Base-by-base conservation (phyloP, 1,140 invertebrate genomes). In the Whitmania pigra region DNA sequence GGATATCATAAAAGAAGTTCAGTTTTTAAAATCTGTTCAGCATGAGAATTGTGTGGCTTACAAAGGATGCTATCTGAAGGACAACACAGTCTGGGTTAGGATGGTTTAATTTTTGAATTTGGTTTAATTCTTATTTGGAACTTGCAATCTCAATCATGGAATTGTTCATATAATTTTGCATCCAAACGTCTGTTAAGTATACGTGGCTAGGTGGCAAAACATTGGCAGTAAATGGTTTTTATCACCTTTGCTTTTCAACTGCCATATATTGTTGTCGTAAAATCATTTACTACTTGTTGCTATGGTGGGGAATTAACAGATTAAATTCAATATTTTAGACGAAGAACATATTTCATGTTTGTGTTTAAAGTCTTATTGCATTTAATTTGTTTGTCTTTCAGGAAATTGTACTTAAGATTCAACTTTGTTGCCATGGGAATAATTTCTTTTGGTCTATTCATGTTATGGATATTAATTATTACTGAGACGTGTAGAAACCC, bases 11-110 rank as follows among this genome's bases (percentile, higher is more conserved):
- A 98, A 97, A 84, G 97, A 99, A 85, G 97, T 99, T 75, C 88
- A 92, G 79, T 99, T 99, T 85, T 85, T 98, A 75, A 87, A 90
- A 75, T 90, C 94, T 82, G 85, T 98, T 72, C 91, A 91, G 77
- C 95, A 99, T 85, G 90, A 90, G 17, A 94, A 99, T 81, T 97
- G 94, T 57, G 97, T 99, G 78, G 91, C 96, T 79, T 99, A 98
- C 83, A 97, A 95, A 79, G 95, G 94, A 27, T 99, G 95, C 82
- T 99, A 96, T 84, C 87, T 99, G 70, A 88, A 93, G 78, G 94
- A 97, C 78, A 91, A 96, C 77, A 99, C 95, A 76, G 95, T 95
- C 81, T 99, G 97, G 96, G 88, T 89, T 83, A 82, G 82, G 70
- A 25, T 63, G 71, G 22, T 36, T 36, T 6, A 49, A 4, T 27